Base-by-base conservation (phyloP, 2,797 vertebrate species). In the Enteromius argenteus region DNA sequence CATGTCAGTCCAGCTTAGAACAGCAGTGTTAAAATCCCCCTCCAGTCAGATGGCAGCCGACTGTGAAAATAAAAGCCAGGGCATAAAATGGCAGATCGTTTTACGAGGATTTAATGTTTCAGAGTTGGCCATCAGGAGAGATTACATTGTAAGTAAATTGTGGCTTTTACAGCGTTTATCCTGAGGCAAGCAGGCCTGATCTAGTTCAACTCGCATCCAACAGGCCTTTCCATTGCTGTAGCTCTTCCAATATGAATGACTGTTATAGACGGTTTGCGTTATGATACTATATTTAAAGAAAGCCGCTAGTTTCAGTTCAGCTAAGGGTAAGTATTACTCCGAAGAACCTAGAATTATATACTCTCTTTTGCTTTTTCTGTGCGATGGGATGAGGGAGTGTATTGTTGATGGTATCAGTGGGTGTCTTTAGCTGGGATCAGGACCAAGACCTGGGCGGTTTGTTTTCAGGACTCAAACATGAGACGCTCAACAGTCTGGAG, bases 341-440 rank as follows among this genome's bases (percentile, higher is more conserved):
- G 23, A 73, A 86, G 49, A 80, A 71, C 62, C 77, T 67, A 60
- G 78, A 87, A 88, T 88, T 81, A 83, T 83, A 66, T 66, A 56
- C 51, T 76, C 60, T 42, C 27, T 27, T 68, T 68, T 58, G 42
- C 68, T 56, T 69, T 80, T 74, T 73, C 60, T 68, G 79, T 75
- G 51, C 76, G 56, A 71, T 3, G 19, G 35, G 49, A 27, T 75
- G 68, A 27, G 71, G 21, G 62, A 49, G 66, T 58, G 67, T 79
- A 23, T 74, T 80, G 60, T 80, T 82, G 60, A 72, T 53, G 56
- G 67, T 73, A 75, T 87, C 60, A 75, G 82, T 39, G 35, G 39
- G 44, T 60, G 81, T 86, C 44, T 64, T 51, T 14, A 75, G 42
- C 58, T 27, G 9, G 64, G 62, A 81, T 73, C 42, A 39, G 5